A percentile compares a stretch with the other conserved stretches of the same genome.
Evolutionary conservation across 2,888 invertebrate species (phyloP).

Genomic region (Malthinus seriepunctatus): DNA sequence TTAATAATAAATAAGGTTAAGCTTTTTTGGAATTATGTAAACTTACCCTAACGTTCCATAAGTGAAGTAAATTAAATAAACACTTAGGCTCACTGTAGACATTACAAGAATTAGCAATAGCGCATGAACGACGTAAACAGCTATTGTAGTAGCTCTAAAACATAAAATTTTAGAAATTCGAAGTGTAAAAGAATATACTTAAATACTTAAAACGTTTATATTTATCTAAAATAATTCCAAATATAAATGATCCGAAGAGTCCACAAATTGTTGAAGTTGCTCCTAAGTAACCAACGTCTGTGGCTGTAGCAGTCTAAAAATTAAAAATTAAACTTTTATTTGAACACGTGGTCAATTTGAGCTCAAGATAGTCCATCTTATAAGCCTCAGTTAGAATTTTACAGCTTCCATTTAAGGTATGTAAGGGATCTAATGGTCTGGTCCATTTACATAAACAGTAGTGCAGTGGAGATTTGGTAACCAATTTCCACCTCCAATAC

Average conservation of each 20-base stretch:
- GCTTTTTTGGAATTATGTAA: too few species aligned
- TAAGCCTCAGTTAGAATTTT: too few species aligned
- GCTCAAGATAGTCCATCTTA: too few species aligned
- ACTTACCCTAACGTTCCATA: constrained; percentile 57
- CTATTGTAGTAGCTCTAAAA: constrained; percentile 26
- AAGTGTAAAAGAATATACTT: too few species aligned
- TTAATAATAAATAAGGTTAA: constrained; percentile 35
- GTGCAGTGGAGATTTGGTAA: too few species aligned
- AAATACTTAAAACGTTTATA: constrained; percentile 86
- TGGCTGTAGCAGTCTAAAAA: constrained; percentile 62
- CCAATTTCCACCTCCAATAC: too few species aligned
- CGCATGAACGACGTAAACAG: too few species aligned
- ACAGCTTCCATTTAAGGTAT: too few species aligned
- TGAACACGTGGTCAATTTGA: too few species aligned
- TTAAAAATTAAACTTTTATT: not conserved
- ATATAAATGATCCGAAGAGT: constrained; percentile 85
- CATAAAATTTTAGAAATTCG: too few species aligned
- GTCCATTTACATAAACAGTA: too few species aligned
- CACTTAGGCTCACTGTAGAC: constrained; percentile 7
- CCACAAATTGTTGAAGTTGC: constrained; percentile 86
- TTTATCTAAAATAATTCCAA: constrained; percentile 87
- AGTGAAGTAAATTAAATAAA: constrained; percentile 80
- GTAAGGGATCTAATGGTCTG: too few species aligned
- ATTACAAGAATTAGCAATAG: not conserved
- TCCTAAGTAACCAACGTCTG: constrained; percentile 86